Evolutionary conservation across 2,113 vertebrate species (phyloP), one percentile per base, ranked within the genome.

Genomic region (Montifringilla adamsi): DNA sequence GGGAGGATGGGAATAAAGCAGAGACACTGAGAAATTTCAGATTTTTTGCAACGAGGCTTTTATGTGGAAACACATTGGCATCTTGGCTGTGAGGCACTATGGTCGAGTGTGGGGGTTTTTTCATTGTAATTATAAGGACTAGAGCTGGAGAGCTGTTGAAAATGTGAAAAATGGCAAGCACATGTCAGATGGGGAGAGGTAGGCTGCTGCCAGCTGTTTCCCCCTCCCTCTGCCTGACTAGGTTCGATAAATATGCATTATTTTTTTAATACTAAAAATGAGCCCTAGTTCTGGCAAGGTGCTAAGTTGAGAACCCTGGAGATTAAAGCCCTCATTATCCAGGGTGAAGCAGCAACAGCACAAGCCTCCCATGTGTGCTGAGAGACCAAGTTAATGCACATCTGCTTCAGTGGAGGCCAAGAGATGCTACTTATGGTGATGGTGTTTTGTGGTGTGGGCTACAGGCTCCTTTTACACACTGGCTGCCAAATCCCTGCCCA

Each of bases 71-170:
- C 90, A 81, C 49, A 8, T 60, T 81, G 92, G 76, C 52, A 52
- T 90, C 88, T 90, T 94, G 93, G 89, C 88, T 92, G 86, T 1
- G 15, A 93, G 90, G 56, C 7, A 15, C 73, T 68, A 2, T 43
- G 86, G 90, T 84, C 0, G 7, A 75, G 58, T 67, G 78, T 76
- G 90, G 93, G 75, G 52, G 20, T 66, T 90, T 83, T 94, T 93
- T 85, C 84, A 39, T 79, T 2, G 0, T 95, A 93, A 93, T 96
- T 95, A 58, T 35, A 87, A 95, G 88, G 90, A 74, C 63, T 59
- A 66, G 82, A 96, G 75, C 70, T 91, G 81, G 78, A 93, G 82
- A 94, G 87, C 90, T 92, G 85, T 92, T 92, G 82, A 90, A 95
- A 80, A 80, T 44, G 68, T 1, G 6, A 72, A 85, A 95, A 95